A percentile compares a stretch with the other conserved stretches of the same genome.
Conservation (phyloP, 2,113 vertebrate genomes). For the Apodemus sylvaticus region DNA sequence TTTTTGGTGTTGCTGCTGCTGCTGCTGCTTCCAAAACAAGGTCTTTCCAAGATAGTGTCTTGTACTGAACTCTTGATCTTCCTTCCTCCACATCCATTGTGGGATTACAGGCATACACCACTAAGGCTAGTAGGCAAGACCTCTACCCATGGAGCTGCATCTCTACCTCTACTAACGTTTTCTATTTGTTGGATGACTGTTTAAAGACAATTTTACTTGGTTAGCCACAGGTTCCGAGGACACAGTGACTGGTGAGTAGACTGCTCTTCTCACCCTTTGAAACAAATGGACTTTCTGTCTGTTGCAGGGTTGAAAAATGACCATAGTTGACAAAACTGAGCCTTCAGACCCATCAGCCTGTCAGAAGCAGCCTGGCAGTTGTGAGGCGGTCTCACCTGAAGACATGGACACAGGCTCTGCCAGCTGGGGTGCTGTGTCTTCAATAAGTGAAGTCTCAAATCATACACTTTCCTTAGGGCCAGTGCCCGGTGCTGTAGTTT, state of each 20-base stretch:
- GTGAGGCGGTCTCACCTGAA: constrained; percentile 90
- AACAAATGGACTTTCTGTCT: constrained; percentile 62
- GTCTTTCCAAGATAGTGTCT: not conserved
- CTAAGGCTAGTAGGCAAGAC: not conserved
- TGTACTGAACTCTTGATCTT: not conserved
- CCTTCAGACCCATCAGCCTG: constrained; percentile 93
- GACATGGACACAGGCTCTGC: constrained; percentile 94
- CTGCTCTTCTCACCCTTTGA: constrained; percentile 46
- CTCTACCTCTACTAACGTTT: not conserved
- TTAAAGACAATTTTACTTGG: constrained; percentile 5
- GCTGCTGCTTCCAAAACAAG: not conserved
- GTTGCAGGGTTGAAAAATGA: constrained; percentile 97
- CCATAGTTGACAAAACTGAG: constrained; percentile 97
- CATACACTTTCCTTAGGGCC: constrained; percentile 91
- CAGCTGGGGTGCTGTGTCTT: constrained; percentile 90
- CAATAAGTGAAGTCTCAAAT: constrained; percentile 88
- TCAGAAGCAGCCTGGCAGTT: constrained; percentile 89
- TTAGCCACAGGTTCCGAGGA: not conserved
- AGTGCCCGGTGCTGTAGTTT: constrained; percentile 92
- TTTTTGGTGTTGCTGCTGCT: not conserved
- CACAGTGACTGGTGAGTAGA: not conserved
- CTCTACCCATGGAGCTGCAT: too few relatives aligned
- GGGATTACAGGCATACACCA: not conserved
- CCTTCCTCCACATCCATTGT: not conserved
- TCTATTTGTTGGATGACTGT: constrained; percentile 21